Conservation (phyloP, 2,797 vertebrate genomes). For the Eutrigla gurnardus region DNA sequence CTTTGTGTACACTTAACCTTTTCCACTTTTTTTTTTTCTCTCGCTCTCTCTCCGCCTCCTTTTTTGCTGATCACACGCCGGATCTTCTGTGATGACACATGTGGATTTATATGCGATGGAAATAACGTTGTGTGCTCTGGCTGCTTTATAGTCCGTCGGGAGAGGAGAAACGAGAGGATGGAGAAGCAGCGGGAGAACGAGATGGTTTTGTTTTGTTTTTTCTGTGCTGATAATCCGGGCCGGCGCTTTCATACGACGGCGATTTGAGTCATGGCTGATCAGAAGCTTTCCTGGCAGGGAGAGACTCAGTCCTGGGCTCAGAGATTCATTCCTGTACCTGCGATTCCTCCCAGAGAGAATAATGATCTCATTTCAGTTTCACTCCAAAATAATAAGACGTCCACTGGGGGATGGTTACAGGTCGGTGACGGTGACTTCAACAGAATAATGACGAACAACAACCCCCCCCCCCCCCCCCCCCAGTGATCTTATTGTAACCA, state of each 20-base stretch:
- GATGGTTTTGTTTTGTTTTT: slow-evolving; percentile 45
- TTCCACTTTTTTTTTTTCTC: slow-evolving; percentile 56
- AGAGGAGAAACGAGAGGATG: slow-evolving; percentile 23
- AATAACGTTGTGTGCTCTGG: slow-evolving; percentile 56
- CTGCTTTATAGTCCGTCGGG: slow-evolving; percentile 32
- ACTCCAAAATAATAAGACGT: background rate
- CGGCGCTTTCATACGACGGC: slow-evolving; percentile 34
- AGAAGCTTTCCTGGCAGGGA: slow-evolving; percentile 67
- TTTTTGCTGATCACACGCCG: slow-evolving; percentile 64
- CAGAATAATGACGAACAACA: background rate
- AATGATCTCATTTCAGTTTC: slow-evolving; percentile 39
- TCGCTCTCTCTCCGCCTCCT: slow-evolving; percentile 29
- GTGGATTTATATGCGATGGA: slow-evolving; percentile 64
- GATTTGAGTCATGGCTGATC: slow-evolving; percentile 75
- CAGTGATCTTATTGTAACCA: background rate
- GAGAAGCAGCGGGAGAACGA: slow-evolving; percentile 38
- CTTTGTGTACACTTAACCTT: slow-evolving; percentile 83
- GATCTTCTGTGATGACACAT: slow-evolving; percentile 74
- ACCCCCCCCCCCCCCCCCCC: rapidly evolving
- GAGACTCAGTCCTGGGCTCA: slow-evolving; percentile 56
- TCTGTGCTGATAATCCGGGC: slow-evolving; percentile 64
- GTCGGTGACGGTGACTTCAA: background rate
- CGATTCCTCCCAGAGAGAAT: slow-evolving; percentile 27
- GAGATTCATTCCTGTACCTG: slow-evolving; percentile 49
- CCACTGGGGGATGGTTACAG: background rate